Evolutionary conservation across 2,888 invertebrate genomes (phyloP), one percentile per base, ranked within the genome.

Genomic region (Ormyrus labotus): DNA sequence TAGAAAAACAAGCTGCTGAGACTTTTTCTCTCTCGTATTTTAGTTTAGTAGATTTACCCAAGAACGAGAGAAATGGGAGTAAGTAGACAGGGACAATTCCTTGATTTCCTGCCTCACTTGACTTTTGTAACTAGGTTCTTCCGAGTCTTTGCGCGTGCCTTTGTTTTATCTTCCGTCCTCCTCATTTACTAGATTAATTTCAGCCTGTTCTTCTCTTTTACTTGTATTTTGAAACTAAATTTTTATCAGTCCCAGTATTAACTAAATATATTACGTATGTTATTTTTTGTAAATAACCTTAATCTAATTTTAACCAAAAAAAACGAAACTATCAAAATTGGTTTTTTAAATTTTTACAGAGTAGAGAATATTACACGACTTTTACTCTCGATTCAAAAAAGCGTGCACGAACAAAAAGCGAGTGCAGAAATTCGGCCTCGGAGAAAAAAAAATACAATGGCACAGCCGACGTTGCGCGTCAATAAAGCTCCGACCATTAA

Each of bases 31-130:
- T 11, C 47, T 57, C 47, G 10, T n/a, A 11, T 8, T 9, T 45
- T 19, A 9, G 51, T 50, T 34, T 68, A n/a, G 68, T 57, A 68
- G 11, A 57, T 72, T 73, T 58, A 55, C 50, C 50, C 47, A 11
- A 63, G 11, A 74, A 67, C n/a, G 50, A 58, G 67, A 68, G 63
- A 67, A 60, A 67, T 34, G 7, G 47, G 19, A 68, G 10, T 53
- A 68, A 75, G 34, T 19, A 53, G 19, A 61, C 61, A 51, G 61
- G 48, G 63, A 77, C 70, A 64, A 63, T 77, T 76, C 34, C 63
- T 77, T 77, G 69, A 57, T 77, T 77, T 70, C 67, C 60, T 75
- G 57, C 55, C 55, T 64, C 70, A 34, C 76, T 69, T 60, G 70
- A 63, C 57, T 77, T 57, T 3, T 47, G 53, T 61, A 68, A 68